phyloP scores from a whole-genome alignment of 2,113 vertebrate genomes.

The Chaetura pelagica region DNA sequence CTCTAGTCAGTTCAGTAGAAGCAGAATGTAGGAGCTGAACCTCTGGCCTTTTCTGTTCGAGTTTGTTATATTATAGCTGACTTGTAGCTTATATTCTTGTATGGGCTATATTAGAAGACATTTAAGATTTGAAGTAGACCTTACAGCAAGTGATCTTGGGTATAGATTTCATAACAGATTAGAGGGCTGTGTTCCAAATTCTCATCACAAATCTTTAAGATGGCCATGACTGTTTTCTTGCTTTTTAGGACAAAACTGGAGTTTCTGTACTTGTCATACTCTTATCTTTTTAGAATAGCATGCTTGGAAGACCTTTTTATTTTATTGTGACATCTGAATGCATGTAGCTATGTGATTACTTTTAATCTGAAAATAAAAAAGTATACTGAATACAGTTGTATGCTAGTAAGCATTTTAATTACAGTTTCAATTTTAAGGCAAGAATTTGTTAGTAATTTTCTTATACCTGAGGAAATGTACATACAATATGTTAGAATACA shows the following conservation, averaged over 20 bases:
- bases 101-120: background rate
- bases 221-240: background rate
- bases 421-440: background rate
- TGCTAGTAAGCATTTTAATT: background rate
- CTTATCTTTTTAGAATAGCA: background rate
- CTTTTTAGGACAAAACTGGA: background rate
- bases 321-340: background rate
- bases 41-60: background rate
- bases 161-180: background rate
- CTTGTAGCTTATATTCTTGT: background rate
- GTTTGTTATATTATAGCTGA: background rate
- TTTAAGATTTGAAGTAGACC: background rate
- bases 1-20: background rate
- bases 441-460: background rate
- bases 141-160: background rate
- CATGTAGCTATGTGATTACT: background rate
- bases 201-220: background rate
- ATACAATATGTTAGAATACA: background rate
- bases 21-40: background rate
- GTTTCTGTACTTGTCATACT: background rate
- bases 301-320: background rate
- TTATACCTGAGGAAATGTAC: background rate
- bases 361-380: background rate
- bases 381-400: background rate
- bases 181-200: background rate